A percentile compares a stretch with the other conserved stretches of the same genome.
Conservation (phyloP, 2,797 vertebrate genomes). For the Astyanax mexicanus region DNA sequence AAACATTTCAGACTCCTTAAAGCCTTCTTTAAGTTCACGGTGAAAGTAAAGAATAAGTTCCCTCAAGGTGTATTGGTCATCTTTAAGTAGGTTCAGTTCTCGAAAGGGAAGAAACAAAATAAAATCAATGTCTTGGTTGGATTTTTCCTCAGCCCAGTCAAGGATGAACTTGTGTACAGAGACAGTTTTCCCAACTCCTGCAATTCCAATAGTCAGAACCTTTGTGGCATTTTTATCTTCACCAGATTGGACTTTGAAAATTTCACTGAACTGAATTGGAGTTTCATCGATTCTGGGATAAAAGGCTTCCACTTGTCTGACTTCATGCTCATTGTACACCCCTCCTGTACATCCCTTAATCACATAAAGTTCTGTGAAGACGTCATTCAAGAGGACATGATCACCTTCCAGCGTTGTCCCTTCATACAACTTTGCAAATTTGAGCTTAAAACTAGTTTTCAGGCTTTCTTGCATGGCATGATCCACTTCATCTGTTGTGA, state of each 20-base stretch:
- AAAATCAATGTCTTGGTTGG: slow-evolving; percentile 32
- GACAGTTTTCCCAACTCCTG: slow-evolving; percentile 37
- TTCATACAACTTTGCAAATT: neutral
- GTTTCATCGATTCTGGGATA: slow-evolving; percentile 30
- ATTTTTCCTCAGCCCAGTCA: slow-evolving; percentile 34
- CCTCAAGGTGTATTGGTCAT: neutral
- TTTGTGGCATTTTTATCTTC: slow-evolving; percentile 1
- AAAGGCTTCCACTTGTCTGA: slow-evolving; percentile 20
- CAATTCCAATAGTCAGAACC: slow-evolving; percentile 26
- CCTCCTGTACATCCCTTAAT: slow-evolving; percentile 18
- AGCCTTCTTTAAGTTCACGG: neutral
- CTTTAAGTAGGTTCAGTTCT: slow-evolving; percentile 31
- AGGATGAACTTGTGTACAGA: slow-evolving; percentile 31
- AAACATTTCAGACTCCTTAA: neutral
- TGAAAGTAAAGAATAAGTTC: slow-evolving; percentile 11
- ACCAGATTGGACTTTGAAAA: slow-evolving; percentile 4
- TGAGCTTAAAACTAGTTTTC: neutral
- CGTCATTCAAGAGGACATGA: slow-evolving; percentile 5
- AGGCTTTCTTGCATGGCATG: neutral
- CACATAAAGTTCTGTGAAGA: slow-evolving; percentile 21
- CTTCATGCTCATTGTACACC: slow-evolving; percentile 5
- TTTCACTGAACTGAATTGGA: slow-evolving; percentile 15
- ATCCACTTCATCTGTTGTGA: neutral
- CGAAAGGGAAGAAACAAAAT: slow-evolving; percentile 21
- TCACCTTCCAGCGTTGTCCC: neutral